Base-by-base conservation (phyloP, 1,140 invertebrate genomes). In the Ylistrum balloti region DNA sequence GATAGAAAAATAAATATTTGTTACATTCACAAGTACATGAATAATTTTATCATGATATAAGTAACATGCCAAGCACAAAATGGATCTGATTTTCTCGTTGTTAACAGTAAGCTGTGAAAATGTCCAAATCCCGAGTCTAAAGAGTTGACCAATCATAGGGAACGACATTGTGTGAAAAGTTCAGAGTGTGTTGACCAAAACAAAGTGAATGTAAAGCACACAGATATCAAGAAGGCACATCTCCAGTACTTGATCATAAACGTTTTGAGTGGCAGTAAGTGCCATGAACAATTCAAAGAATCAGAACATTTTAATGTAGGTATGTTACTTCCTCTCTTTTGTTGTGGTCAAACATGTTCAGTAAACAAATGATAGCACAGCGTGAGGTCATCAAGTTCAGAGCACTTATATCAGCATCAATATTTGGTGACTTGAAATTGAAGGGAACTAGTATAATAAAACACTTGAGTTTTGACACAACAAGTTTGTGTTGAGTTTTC, bases 1-100 rank as follows among this genome's bases (percentile, higher is more conserved):
- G 56, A 74, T n/a, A 74, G 56, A 74, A 74, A 45, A 74, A 74
- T 28, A 74, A 74, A 74, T 74, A 74, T 74, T 74, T 74, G 5
- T n/a, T 3, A 28, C 0, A 28, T 74, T n/a, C 9, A 74, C 22
- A 17, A n/a, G 22, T 74, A 56, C 56, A 74, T 28, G 22, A 74
- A 28, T 17, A 45, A 17, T 1, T 74, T 20, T 20, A 20, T 56
- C 45, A 56, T n/a, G n/a, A n/a, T 15, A 74, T 28, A 17, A 28
- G 2, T 74, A n/a, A 74, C n/a, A 74, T n/a, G 56, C 28, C 11
- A 1, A 28, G n/a, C 11, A 74, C 28, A 74, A 74, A 74, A 74
- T 74, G 56, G 9, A 17, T 11, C 56, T 17, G 56, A 28, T 74
- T 74, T 74, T 28, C 45, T 48, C 3, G 22, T 17, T 17, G 17